These are phyloP conservation scores for Campoletis raptor DNA, from an alignment of 2,888 invertebrate genomes.

Conservation along the genomic window DNA sequence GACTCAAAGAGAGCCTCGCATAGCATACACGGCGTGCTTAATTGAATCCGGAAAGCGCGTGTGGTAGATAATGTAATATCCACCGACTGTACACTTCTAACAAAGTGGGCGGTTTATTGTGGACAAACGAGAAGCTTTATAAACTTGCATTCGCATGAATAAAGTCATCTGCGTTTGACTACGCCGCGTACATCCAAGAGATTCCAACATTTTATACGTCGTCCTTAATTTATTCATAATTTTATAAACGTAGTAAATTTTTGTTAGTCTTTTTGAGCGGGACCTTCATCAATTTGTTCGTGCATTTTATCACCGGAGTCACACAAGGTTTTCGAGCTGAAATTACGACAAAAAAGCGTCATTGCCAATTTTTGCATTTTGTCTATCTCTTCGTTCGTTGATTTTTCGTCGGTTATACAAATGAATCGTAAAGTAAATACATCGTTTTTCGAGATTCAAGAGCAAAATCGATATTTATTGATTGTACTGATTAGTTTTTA, in stretches of 20 bases:
- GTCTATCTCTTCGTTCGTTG: not conserved
- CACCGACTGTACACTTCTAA: slow-evolving; percentile 47
- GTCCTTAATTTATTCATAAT: not conserved
- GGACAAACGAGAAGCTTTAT: slow-evolving; percentile 68
- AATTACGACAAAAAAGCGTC: not conserved
- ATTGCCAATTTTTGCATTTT: not conserved
- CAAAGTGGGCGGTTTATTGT: slow-evolving; percentile 72
- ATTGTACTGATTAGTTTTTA: slow-evolving; percentile 35
- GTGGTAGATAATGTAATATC: slow-evolving; percentile 50
- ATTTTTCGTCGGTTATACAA: not conserved
- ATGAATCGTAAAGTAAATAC: not conserved
- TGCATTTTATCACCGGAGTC: not conserved
- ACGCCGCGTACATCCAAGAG: not conserved
- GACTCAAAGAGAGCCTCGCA: slow-evolving; percentile 5
- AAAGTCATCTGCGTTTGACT: slow-evolving; percentile 33
- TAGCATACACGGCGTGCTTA: slow-evolving; percentile 56
- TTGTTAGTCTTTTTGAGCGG: not conserved
- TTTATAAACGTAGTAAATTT: not conserved
- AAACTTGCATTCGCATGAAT: slow-evolving; percentile 61
- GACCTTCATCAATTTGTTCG: not conserved
- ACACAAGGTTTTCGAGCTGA: not conserved
- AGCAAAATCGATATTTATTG: slow-evolving; percentile 5
- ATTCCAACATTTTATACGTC: not conserved
- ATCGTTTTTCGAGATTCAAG: slow-evolving; percentile 13
- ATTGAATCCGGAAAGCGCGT: slow-evolving; percentile 72